These are phyloP conservation scores for Cynodonichthys magdalenae DNA, from an alignment of 2,797 vertebrate species.

Conservation along the genomic window DNA sequence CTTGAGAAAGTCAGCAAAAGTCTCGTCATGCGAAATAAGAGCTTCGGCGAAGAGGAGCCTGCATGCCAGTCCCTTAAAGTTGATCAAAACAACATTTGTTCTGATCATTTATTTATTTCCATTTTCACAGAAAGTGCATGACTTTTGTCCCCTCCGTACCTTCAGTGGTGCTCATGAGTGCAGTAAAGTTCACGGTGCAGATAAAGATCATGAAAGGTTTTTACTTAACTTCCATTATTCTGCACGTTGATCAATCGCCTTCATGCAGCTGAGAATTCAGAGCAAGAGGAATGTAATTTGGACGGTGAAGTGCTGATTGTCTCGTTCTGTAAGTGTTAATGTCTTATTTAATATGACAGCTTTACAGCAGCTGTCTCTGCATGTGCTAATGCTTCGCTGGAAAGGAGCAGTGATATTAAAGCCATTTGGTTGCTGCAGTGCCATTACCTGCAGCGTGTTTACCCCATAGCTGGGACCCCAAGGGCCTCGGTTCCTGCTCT, in stretches of 20 bases:
- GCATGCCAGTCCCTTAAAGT: conserved; percentile 59
- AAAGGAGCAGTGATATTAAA: conserved; percentile 31
- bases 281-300: neutral
- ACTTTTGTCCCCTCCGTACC: conserved; percentile 5
- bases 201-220: neutral
- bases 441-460: conserved; percentile 70
- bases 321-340: neutral
- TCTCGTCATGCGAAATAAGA: conserved; percentile 77
- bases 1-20: conserved; percentile 61
- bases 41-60: conserved; percentile 48
- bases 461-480: conserved; percentile 23
- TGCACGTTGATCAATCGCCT: neutral
- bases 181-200: neutral
- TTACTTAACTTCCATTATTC: neutral
- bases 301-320: neutral
- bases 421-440: conserved; percentile 23
- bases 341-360: conserved; percentile 44
- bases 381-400: conserved; percentile 16
- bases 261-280: neutral
- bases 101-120: conserved; percentile 75
- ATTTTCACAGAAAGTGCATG: conserved; percentile 48
- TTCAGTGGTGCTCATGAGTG: neutral
- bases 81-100: conserved; percentile 76
- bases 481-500: conserved; percentile 31
- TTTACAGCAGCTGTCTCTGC: conserved; percentile 34